Percentiles rank a stretch among this genome's conserved stretches.
phyloP scores from a whole-genome alignment of 2,797 vertebrate species.

The Todus mexicanus region DNA sequence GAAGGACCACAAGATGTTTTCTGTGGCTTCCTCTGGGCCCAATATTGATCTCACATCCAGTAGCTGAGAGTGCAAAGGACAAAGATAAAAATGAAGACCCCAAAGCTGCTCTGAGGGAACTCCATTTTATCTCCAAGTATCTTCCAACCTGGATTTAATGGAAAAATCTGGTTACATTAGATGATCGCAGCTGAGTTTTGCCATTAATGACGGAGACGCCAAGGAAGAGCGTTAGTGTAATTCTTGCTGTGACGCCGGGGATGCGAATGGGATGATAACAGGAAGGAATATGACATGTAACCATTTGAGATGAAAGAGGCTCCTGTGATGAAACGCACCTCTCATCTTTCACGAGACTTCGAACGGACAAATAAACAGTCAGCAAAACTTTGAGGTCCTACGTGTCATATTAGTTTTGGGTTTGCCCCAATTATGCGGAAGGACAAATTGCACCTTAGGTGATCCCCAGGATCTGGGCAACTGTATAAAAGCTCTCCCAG shows the following conservation, averaged over 20 bases:
- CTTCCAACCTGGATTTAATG: not conserved
- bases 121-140: not conserved
- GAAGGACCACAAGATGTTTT: not conserved
- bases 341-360: not conserved
- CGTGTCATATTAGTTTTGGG: not conserved
- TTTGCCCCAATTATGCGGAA: not conserved
- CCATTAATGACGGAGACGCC: not conserved
- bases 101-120: not conserved
- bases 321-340: not conserved
- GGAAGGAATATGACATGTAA: not conserved
- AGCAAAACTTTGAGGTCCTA: not conserved
- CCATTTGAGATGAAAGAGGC: not conserved
- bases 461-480: not conserved
- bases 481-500: slow-evolving; percentile 37
- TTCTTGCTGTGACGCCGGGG: not conserved
- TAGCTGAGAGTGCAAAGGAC: not conserved
- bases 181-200: not conserved
- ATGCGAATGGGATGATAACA: not conserved
- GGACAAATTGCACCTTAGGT: slow-evolving; percentile 17
- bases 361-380: not conserved
- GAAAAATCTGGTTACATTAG: not conserved
- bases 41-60: accelerated
- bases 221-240: not conserved
- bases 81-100: accelerated
- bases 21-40: not conserved